Percentiles rank a stretch among this genome's conserved stretches.
Conservation (phyloP, 2,888 invertebrate genomes). For the Sesia apiformis region DNA sequence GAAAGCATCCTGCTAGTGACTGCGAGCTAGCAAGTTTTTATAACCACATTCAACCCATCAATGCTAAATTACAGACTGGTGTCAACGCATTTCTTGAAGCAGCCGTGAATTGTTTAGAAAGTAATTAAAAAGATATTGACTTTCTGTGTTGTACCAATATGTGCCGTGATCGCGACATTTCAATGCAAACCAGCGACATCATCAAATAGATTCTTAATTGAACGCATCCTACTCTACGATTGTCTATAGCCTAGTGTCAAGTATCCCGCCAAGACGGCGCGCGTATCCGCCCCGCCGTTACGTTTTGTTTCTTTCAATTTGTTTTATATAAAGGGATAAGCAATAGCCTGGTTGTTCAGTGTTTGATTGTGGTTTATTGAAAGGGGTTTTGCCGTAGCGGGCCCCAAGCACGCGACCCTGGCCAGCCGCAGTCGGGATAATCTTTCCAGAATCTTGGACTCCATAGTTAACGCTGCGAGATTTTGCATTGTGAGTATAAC, state of each 20-base stretch:
- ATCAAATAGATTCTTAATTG: constrained; percentile 47
- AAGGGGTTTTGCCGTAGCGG: constrained; percentile 45
- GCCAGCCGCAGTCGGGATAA: constrained; percentile 63
- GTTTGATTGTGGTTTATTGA: constrained; percentile 42
- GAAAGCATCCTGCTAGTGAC: constrained; percentile 25
- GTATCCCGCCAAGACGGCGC: constrained; percentile 63
- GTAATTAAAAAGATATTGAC: constrained; percentile 22
- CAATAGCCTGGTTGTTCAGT: constrained; percentile 49
- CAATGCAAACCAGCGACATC: constrained; percentile 48
- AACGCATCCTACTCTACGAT: constrained; percentile 17
- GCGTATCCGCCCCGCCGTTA: constrained; percentile 48
- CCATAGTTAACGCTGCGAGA: constrained; percentile 69
- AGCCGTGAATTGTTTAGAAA: constrained; percentile 81
- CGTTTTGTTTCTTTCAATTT: constrained; percentile 70
- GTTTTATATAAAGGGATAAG: constrained; percentile 70
- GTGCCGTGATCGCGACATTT: constrained; percentile 87
- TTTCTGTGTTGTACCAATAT: constrained; percentile 57
- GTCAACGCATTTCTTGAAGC: constrained; percentile 93
- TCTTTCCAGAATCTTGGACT: constrained; percentile 70
- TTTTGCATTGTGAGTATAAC: constrained; percentile 67
- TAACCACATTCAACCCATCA: constrained; percentile 50
- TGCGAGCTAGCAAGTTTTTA: constrained; percentile 44
- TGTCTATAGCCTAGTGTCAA: constrained; percentile 35
- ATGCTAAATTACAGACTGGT: constrained; percentile 96
- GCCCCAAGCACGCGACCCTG: constrained; percentile 50